Conservation (phyloP, 2,888 invertebrate species). For the Parnassius smintheus region DNA sequence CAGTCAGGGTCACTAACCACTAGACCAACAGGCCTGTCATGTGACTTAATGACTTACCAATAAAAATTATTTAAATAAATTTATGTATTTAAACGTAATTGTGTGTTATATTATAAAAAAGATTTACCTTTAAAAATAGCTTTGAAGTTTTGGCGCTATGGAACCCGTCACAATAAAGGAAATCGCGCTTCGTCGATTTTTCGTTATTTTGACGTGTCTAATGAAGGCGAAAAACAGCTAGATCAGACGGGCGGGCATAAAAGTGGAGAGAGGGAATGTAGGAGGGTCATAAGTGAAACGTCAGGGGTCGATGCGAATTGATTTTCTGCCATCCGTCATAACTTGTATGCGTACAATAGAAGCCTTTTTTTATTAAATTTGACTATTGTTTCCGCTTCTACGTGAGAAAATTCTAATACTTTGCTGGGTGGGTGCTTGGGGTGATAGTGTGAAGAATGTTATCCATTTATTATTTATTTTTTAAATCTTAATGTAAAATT, state of each 20-base stretch:
- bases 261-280: conserved; percentile 18
- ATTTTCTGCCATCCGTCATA: conserved; percentile 76
- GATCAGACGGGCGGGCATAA: conserved; percentile 47
- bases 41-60: too few relatives aligned
- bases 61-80: too few relatives aligned
- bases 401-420: not conserved
- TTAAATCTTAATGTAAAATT: too few relatives aligned
- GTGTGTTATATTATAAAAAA: too few relatives aligned
- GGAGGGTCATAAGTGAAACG: conserved; percentile 67
- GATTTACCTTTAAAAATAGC: too few relatives aligned
- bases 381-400: conserved; percentile 9
- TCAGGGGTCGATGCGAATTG: conserved; percentile 75
- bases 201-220: conserved; percentile 78
- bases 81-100: too few relatives aligned
- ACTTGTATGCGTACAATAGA: conserved; percentile 52
- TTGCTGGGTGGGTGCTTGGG: too few relatives aligned
- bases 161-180: conserved; percentile 20
- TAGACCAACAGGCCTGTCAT: too few relatives aligned
- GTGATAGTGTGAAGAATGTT: too few relatives aligned
- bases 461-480: too few relatives aligned
- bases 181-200: conserved; percentile 22
- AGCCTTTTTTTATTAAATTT: conserved; percentile 39
- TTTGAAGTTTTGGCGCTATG: conserved; percentile 1
- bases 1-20: too few relatives aligned
- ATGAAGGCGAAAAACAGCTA: conserved; percentile 74